Percentiles rank a stretch among this genome's conserved stretches.
These are phyloP conservation scores for Spodoptera picta DNA, from an alignment of 2,888 invertebrate species.

Conservation along the genomic window DNA sequence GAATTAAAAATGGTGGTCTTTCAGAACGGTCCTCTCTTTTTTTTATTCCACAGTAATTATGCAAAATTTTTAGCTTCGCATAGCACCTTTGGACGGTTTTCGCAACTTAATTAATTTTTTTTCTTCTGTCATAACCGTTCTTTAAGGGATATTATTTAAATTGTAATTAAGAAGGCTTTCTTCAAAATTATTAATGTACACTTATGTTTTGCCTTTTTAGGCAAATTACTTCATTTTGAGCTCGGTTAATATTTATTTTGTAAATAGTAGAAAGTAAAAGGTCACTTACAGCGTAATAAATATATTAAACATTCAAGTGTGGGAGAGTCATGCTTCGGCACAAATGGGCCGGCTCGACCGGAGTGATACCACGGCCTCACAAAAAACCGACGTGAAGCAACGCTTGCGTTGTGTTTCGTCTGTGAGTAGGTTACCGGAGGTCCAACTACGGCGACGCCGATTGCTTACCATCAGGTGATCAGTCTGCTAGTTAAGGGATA, in stretches of 20 bases:
- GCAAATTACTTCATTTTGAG: background rate
- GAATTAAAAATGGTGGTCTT: constrained; percentile 31
- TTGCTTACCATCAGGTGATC: no score
- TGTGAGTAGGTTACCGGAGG: no score
- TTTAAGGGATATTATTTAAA: constrained; percentile 32
- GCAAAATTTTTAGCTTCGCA: constrained; percentile 29
- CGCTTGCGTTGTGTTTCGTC: no score
- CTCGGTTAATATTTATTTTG: background rate
- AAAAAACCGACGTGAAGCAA: no score
- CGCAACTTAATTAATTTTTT: constrained; percentile 47
- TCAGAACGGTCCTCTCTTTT: constrained; percentile 24
- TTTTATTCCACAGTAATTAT: constrained; percentile 45
- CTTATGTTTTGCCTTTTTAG: constrained; percentile 8
- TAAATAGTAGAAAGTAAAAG: background rate
- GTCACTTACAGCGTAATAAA: no score
- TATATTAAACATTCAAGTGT: no score
- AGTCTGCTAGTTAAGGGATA: no score
- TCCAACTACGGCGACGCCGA: no score
- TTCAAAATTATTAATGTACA: constrained; percentile 20
- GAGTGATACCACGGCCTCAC: no score
- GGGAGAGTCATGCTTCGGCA: no score
- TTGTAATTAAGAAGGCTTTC: constrained; percentile 37
- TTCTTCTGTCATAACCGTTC: constrained; percentile 28
- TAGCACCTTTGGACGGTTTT: constrained; percentile 27
- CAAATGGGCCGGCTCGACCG: no score